These are phyloP conservation scores for Macquaria ambigua DNA, from an alignment of 2,113 vertebrate species.

Conservation along the genomic window DNA sequence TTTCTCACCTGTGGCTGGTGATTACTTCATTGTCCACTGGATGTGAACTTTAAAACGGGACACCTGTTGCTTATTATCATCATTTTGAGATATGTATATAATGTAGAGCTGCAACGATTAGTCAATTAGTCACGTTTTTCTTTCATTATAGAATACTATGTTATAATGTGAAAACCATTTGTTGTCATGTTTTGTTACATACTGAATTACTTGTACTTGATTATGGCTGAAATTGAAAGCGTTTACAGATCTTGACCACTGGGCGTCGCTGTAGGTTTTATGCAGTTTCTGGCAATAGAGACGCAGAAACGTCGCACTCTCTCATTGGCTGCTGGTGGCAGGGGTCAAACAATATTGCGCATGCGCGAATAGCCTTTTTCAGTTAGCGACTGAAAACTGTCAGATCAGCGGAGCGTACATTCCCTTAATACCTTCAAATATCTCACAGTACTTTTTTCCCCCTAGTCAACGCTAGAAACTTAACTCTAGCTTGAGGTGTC, in stretches of 20 bases:
- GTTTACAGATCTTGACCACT: constrained; percentile 16
- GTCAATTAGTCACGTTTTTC: background rate
- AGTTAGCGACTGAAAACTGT: constrained; percentile 69
- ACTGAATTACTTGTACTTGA: background rate
- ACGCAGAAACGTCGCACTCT: constrained; percentile 81
- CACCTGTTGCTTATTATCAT: background rate
- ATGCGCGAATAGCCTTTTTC: constrained; percentile 53
- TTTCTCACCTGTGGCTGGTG: background rate
- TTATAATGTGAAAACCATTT: background rate
- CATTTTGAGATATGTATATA: background rate
- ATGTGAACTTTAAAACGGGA: background rate
- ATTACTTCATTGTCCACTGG: background rate
- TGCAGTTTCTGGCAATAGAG: background rate
- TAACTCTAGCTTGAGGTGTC: background rate
- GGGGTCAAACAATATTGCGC: constrained; percentile 76
- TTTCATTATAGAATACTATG: background rate
- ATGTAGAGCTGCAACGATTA: background rate
- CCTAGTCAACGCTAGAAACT: background rate
- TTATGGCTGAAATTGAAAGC: background rate
- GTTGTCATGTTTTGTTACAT: background rate
- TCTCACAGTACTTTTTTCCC: background rate
- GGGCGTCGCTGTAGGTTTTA: constrained; percentile 56
- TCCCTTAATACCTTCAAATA: constrained; percentile 39
- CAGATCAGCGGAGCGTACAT: constrained; percentile 71
- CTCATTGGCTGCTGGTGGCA: constrained; percentile 74